Base-by-base conservation (phyloP, 2,113 vertebrate species). In the Tamias sibiricus region DNA sequence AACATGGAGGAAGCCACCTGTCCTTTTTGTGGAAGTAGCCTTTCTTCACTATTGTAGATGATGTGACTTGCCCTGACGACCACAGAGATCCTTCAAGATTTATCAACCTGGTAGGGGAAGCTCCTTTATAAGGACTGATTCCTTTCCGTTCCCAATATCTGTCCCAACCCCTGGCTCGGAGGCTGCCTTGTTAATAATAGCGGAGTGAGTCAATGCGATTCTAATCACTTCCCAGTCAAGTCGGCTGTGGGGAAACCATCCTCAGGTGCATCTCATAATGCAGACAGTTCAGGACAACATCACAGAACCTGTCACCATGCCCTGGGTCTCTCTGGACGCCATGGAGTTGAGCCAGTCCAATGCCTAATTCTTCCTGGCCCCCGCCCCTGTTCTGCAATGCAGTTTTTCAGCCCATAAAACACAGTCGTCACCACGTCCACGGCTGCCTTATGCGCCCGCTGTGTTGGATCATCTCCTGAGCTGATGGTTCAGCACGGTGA, bases 401-500 rank as follows among this genome's bases (percentile, higher is more conserved):
- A 89, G 81, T 93, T 94, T 97, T 92, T 90, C 74, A 90, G 79
- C 72, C 76, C 42, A 66, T 93, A 96, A 96, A 96, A 93, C 97
- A 98, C 95, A 97, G 82, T 92, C 68, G 71, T 54, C 24, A 4
- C 94, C 62, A 69, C 95, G 74, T 64, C n/a, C 37, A 37, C 26
- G 44, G n/a, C 12, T 68, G 85, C 37, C 69, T 87, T 94, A 90
- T 87, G 81, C 71, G 88, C 93, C 94, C 64, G 82, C 93, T 81
- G 96, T 64, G 94, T 91, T 93, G 93, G 4, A 4, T 95, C 96
- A 92, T 83, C 97, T 95, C 75, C 59, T 64, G 97, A 97, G 94
- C 93, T 66, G 96, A 93, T 68, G 13, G 88, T 54, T 96, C 96
- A 81, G 92, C 64, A 35, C 91, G 92, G 94, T 94, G 49, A 92